A percentile compares a stretch with the other conserved stretches of the same genome.
phyloP scores from a whole-genome alignment of 2,113 vertebrate species.

The Thermophis baileyi region DNA sequence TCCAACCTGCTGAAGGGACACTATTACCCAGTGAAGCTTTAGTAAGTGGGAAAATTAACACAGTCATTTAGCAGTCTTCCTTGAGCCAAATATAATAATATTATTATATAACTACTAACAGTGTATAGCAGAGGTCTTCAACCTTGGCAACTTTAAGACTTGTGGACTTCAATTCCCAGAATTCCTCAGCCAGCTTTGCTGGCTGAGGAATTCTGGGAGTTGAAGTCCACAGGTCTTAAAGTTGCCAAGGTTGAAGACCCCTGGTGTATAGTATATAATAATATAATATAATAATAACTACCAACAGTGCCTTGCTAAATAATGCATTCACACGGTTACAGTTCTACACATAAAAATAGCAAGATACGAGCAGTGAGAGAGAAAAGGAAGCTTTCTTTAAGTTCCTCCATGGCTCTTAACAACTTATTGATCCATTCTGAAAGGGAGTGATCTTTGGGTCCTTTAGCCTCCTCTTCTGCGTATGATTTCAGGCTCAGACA shows the following conservation, averaged over 20 bases:
- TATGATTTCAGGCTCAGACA: conserved; percentile 71
- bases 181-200: too few species aligned
- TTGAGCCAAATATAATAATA: not conserved
- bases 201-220: too few species aligned
- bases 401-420: not conserved
- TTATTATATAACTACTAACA: not conserved
- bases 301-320: not conserved
- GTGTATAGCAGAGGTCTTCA: too few species aligned
- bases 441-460: not conserved
- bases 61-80: not conserved
- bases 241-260: too few species aligned
- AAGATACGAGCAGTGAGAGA: not conserved
- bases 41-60: conserved; percentile 64
- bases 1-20: conserved; percentile 74
- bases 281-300: not conserved
- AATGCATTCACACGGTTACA: not conserved
- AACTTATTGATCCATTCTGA: not conserved
- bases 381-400: not conserved
- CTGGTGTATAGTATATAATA: too few species aligned
- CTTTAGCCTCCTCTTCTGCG: not conserved
- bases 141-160: too few species aligned
- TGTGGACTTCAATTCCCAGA: too few species aligned
- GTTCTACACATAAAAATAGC: not conserved
- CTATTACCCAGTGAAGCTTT: conserved; percentile 82
- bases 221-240: too few species aligned